Evolutionary conservation across 2,888 invertebrate species (phyloP).

Genomic region (Corythucha ciliata): DNA sequence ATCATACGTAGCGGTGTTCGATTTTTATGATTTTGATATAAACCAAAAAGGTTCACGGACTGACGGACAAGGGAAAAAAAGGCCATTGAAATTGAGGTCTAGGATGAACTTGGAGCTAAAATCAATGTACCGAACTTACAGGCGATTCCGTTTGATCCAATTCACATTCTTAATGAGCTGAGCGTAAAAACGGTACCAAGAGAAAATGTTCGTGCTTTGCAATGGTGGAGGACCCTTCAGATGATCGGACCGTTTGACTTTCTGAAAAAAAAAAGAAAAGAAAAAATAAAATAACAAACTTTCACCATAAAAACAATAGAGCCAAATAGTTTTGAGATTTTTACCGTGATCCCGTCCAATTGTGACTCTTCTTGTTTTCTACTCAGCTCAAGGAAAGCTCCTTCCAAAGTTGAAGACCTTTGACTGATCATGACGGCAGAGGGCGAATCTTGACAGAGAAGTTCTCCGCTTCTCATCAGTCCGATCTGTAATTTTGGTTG

Average conservation of each 20-base stretch:
- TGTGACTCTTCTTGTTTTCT: conserved; percentile 45
- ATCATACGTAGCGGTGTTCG: no score
- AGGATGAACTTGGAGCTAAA: no score
- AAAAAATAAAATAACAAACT: neutral
- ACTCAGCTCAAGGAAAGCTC: conserved; percentile 75
- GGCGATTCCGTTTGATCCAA: conserved; percentile 36
- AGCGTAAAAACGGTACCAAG: conserved; percentile 31
- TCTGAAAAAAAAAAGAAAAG: neutral
- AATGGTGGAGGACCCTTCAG: neutral
- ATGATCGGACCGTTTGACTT: neutral
- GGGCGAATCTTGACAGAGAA: conserved; percentile 79
- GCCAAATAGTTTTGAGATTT: neutral
- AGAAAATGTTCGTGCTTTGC: conserved; percentile 15
- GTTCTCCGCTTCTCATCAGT: conserved; percentile 71
- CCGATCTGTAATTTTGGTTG: conserved; percentile 58
- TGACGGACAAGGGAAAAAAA: no score
- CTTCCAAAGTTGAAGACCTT: conserved; percentile 67
- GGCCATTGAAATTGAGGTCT: no score
- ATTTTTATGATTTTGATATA: no score
- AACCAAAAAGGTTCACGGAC: no score
- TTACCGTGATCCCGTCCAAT: neutral
- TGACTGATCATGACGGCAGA: conserved; percentile 56
- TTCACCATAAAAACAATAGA: neutral
- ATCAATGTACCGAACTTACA: no score
- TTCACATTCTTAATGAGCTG: conserved; percentile 35